Percentiles rank a stretch among this genome's conserved stretches.
Evolutionary conservation across 2,113 vertebrate genomes (phyloP).

Genomic region (Phrynosoma platyrhinos): DNA sequence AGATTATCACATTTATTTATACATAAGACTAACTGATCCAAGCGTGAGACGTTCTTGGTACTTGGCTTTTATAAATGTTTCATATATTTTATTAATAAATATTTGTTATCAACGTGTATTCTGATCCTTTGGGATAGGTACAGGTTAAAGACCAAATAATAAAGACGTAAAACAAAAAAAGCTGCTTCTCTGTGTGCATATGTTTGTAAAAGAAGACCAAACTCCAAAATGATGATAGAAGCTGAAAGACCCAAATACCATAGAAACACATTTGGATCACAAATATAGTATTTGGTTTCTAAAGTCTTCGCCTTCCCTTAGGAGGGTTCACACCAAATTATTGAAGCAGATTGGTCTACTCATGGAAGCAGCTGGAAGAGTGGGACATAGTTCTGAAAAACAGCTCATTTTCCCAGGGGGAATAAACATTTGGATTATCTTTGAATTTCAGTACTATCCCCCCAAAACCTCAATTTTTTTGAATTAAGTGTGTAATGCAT

Average conservation of each 20-base stretch:
- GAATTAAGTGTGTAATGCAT: conserved; percentile 42
- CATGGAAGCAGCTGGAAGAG: background rate
- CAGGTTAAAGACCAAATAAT: background rate
- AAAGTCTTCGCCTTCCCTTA: conserved; percentile 45
- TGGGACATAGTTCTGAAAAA: conserved; percentile 32
- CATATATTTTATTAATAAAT: background rate
- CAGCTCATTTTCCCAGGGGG: conserved; percentile 50
- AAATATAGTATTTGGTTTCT: conserved; percentile 49
- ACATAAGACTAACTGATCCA: background rate
- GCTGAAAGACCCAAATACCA: conserved; percentile 19
- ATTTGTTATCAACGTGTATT: background rate
- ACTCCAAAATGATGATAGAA: conserved; percentile 16
- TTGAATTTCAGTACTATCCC: conserved; percentile 36
- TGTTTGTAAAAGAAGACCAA: conserved; percentile 8
- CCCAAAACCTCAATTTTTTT: conserved; percentile 16
- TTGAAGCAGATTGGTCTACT: conserved; percentile 53
- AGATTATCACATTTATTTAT: background rate
- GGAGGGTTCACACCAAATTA: conserved; percentile 43
- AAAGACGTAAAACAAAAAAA: fast-evolving
- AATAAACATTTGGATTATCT: conserved; percentile 57
- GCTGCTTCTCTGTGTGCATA: background rate
- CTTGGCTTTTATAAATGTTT: background rate
- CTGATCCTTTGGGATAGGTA: background rate
- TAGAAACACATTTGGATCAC: conserved; percentile 43
- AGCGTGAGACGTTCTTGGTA: background rate